These are phyloP conservation scores for Deilephila porcellus DNA, from an alignment of 2,888 invertebrate genomes.

Conservation along the genomic window DNA sequence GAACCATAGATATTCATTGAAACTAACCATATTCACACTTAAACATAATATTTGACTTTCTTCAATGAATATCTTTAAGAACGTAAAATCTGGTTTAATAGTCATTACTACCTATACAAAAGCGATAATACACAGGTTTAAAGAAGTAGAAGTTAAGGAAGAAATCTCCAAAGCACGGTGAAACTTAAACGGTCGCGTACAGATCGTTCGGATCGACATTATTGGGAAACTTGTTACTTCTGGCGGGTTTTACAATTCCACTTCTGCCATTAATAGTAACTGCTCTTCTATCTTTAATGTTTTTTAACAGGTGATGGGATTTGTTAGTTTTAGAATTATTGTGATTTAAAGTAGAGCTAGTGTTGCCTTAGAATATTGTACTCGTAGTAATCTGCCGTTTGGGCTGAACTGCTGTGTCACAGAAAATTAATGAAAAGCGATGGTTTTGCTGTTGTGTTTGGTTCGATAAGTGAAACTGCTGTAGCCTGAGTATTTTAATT, in stretches of 20 bases:
- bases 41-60: too few relatives aligned
- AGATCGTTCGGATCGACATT: slow-evolving; percentile 7
- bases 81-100: background rate
- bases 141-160: background rate
- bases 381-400: too few relatives aligned
- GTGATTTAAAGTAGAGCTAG: too few relatives aligned
- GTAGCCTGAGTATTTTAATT: too few relatives aligned
- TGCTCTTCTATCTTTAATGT: background rate
- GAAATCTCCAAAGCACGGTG: slow-evolving; percentile 4
- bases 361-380: too few relatives aligned
- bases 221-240: slow-evolving; percentile 13
- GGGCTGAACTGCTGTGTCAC: too few relatives aligned
- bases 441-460: too few relatives aligned
- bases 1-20: background rate
- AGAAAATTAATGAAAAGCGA: too few relatives aligned
- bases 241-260: slow-evolving; percentile 15
- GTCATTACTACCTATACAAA: background rate
- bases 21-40: background rate
- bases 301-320: background rate
- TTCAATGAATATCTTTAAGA: too few relatives aligned
- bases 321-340: too few relatives aligned
- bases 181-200: slow-evolving; percentile 15
- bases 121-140: background rate
- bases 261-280: slow-evolving; percentile 5
- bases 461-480: too few relatives aligned